Evolutionary conservation across 2,888 invertebrate genomes (phyloP), one percentile per base, ranked within the genome.

Genomic region (Eupithecia exiguata): DNA sequence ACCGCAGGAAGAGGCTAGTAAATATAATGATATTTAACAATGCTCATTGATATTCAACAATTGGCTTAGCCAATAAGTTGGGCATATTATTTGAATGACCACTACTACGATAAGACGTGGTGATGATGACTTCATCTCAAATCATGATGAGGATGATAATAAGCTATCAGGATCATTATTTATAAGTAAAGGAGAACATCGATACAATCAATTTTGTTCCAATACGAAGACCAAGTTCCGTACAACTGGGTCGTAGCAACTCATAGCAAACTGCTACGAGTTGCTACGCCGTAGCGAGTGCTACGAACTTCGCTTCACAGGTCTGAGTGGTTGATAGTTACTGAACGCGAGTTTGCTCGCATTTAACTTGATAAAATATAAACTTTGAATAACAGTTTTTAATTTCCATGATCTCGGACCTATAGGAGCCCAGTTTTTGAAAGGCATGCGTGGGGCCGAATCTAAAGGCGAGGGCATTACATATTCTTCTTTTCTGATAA

Each of bases 231-330:
- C 12, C 5, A 25, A 58, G 25, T 14, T 53, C 21, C 25, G 5
- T 25, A 58, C 25, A 25, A 65, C n/a, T 63, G 1, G 63, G 9
- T 9, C 63, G 36, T 63, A 63, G 35, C 35, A 62, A 4, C 40
- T 43, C 71, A 71, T 74, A 69, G 74, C 78, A 76, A 71, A 66
- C 46, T 49, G 81, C 83, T 86, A 83, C 84, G 81, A 61, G 16
- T 35, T 63, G 72, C 80, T 82, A 80, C 76, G 78, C 68, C 82
- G 83, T 82, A 82, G 79, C 77, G 25, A 70, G 65, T 38, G 75
- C 81, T 82, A 82, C 81, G 78, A 83, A 80, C 75, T 83, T 80
- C 53, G 62, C 46, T 70, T 68, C 62, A 21, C 25, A 40, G 58
- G 46, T 58, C 68, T 62, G 61, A 68, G 53, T 63, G 70, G 40